Conservation (phyloP, 2,797 vertebrate genomes). For the Melopsittacus undulatus region DNA sequence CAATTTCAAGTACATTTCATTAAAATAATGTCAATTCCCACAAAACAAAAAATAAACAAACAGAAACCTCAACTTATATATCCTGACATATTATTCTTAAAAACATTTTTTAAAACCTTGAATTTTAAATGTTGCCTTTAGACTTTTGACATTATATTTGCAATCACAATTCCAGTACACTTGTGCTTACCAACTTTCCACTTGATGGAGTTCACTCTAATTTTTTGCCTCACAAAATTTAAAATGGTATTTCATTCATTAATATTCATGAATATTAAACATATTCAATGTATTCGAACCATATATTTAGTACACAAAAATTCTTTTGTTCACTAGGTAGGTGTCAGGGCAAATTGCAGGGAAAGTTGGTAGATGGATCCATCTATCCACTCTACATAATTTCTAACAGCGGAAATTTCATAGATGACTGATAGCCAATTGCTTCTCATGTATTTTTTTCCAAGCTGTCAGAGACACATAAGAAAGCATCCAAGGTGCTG, state of each 20-base stretch:
- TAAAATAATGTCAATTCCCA: neutral
- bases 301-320: neutral
- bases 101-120: neutral
- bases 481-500: neutral
- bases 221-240: neutral
- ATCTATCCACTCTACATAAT: neutral
- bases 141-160: neutral
- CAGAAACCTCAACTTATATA: neutral
- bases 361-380: neutral
- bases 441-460: neutral
- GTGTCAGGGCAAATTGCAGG: neutral
- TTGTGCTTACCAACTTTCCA: neutral
- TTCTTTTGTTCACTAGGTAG: neutral
- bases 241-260: neutral
- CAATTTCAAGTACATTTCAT: neutral
- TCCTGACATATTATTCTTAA: neutral
- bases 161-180: rapidly evolving
- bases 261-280: neutral
- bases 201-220: neutral
- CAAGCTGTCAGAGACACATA: neutral
- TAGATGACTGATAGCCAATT: neutral
- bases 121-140: neutral
- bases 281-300: neutral
- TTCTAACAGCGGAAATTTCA: neutral
- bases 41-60: neutral